A percentile compares a stretch with the other conserved stretches of the same genome.
Conservation (phyloP, 1,140 invertebrate genomes). For the Metaphire vulgaris region DNA sequence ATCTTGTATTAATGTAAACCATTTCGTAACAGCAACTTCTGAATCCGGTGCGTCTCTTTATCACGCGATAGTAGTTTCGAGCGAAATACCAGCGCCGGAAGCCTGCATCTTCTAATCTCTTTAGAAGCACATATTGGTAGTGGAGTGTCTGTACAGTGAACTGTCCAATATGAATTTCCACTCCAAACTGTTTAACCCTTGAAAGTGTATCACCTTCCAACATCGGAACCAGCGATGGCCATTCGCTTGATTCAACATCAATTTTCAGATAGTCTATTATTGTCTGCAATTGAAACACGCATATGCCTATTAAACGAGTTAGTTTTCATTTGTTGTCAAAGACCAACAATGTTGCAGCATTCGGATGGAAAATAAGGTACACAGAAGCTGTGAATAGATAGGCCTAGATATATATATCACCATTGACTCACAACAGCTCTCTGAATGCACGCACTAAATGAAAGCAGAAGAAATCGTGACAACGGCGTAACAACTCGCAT, state of each 20-base stretch:
- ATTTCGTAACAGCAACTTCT: background rate
- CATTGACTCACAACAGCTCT: too few relatives aligned
- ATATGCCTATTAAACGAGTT: background rate
- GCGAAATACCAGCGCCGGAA: background rate
- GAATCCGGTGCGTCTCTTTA: background rate
- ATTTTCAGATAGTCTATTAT: constrained; percentile 15
- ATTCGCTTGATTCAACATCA: constrained; percentile 10
- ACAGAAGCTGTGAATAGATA: background rate
- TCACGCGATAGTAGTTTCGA: background rate
- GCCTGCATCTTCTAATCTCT: background rate
- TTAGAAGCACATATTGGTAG: background rate
- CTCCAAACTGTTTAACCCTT: constrained; percentile 21
- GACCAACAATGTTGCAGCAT: background rate
- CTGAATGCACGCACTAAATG: too few relatives aligned
- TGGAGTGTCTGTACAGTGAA: background rate
- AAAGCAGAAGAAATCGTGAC: too few relatives aligned
- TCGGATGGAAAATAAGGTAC: background rate
- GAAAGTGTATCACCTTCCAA: background rate
- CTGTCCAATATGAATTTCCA: constrained; percentile 7
- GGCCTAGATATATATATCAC: background rate
- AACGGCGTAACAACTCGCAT: too few relatives aligned
- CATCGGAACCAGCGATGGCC: background rate
- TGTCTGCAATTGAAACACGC: background rate
- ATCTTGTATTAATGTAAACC: background rate
- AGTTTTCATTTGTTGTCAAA: too few relatives aligned